Evolutionary conservation across 2,888 invertebrate genomes (phyloP), one percentile per base, ranked within the genome.

Genomic region (Alloscopus bannaensis): DNA sequence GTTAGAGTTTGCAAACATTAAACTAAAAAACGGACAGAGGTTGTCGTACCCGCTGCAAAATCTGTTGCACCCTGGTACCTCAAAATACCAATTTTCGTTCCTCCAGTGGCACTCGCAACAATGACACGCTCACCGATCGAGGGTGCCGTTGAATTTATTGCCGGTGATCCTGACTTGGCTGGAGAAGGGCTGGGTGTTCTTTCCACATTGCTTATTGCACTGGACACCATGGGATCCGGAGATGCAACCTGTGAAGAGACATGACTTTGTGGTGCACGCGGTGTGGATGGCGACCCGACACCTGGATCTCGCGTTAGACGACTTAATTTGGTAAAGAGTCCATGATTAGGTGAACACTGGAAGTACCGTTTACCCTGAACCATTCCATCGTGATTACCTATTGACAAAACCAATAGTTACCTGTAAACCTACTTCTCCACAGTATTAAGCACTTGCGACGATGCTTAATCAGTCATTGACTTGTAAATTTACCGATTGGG

Each of bases 361-460:
- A 98, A 98, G 89, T 98, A 98, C 62, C 95, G 92, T 70, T 93
- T 92, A 68, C 97, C 97, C 71, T 95, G 94, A 81, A 98, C 97
- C 36, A 96, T 95, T 28, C 98, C 98, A 89, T 98, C 97, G 88
- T 98, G 98, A 91, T 98, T 98, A 85, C 98, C 98, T 95, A 88
- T 50, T 13, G n/a, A 24, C 26, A 55, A 18, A 42, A 64, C 11
- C 11, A 42, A 42, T 11, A 22, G 18, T 1, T 28, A n/a, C 28
- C n/a, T 3, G 11, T 45, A 28, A 29, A 55, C 24, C 28, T 57
- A 11, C 3, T 57, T 18, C 31, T 36, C 4, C 36, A 13, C n/a
- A 16, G 40, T 40, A 20, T 31, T 29, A 52, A n/a, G n/a, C n/a
- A n/a, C n/a, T 28, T 18, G 52, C 16, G 20, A 50, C 18, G n/a